Percentiles rank a stretch among this genome's conserved stretches.
phyloP scores from a whole-genome alignment of 2,113 vertebrate species.

The Acanthochromis polyacanthus region DNA sequence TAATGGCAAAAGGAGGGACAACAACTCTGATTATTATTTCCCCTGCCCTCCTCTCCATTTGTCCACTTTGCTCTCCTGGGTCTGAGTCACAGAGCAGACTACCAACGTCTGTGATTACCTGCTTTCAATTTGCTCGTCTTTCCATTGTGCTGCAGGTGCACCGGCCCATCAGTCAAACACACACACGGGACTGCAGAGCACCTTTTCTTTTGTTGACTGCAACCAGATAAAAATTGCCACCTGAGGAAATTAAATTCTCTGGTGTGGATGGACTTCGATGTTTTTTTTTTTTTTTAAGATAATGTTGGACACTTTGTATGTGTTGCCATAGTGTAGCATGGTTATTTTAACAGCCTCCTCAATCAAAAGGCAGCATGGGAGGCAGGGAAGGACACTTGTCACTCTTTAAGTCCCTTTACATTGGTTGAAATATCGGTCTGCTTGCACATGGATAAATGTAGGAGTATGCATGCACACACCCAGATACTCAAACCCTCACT shows the following conservation, averaged over 20 bases:
- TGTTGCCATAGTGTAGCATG: background rate
- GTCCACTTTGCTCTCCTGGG: conserved; percentile 60
- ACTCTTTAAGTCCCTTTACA: conserved; percentile 29
- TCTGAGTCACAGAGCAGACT: conserved; percentile 50
- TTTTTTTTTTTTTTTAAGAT: conserved; percentile 13
- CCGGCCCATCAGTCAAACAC: conserved; percentile 56
- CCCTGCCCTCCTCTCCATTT: conserved; percentile 55
- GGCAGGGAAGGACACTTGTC: conserved; percentile 50
- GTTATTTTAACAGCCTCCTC: conserved; percentile 31
- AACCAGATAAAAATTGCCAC: conserved; percentile 45
- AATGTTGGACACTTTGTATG: conserved; percentile 9
- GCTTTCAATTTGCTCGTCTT: conserved; percentile 59
- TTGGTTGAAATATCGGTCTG: conserved; percentile 46
- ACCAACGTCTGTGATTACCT: conserved; percentile 67
- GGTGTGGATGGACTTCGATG: background rate
- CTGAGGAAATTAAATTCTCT: conserved; percentile 37
- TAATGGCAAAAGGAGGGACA: conserved; percentile 56
- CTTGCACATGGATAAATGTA: conserved; percentile 41
- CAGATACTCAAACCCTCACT: conserved; percentile 27
- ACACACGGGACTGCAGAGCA: conserved; percentile 30
- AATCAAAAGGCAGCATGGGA: conserved; percentile 22
- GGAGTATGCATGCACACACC: conserved; percentile 26
- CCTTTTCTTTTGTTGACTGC: conserved; percentile 53
- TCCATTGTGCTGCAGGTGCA: conserved; percentile 52
- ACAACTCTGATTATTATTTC: conserved; percentile 64